These are phyloP conservation scores for Lithophane socia DNA, from an alignment of 2,888 invertebrate genomes.

Conservation along the genomic window DNA sequence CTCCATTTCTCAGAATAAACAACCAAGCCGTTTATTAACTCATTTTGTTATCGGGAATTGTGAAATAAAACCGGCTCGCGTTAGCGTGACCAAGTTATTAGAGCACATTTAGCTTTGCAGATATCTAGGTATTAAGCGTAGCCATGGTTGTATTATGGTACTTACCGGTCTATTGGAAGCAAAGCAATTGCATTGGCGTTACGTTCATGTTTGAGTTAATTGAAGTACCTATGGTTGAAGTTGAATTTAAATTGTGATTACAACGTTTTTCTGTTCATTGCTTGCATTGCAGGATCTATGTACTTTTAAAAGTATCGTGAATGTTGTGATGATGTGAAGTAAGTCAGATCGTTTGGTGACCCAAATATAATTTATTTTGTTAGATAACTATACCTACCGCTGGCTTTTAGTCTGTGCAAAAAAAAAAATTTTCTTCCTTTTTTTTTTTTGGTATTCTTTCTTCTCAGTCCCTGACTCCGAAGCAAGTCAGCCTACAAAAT, in stretches of 20 bases:
- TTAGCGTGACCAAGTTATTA: conserved; percentile 64
- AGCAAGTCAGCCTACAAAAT: neutral
- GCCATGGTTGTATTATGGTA: conserved; percentile 66
- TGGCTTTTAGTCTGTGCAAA: too few species aligned
- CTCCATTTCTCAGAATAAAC: conserved; percentile 41
- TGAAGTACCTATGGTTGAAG: conserved; percentile 16
- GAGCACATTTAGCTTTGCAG: conserved; percentile 38
- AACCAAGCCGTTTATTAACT: conserved; percentile 48
- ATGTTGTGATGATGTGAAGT: neutral
- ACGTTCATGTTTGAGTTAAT: neutral
- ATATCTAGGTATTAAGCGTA: conserved; percentile 42
- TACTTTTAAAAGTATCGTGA: neutral
- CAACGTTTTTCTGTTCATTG: neutral
- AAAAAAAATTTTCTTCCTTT: too few species aligned
- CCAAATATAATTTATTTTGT: neutral
- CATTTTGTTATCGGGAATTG: conserved; percentile 48
- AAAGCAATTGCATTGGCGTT: conserved; percentile 27
- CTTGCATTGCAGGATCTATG: neutral
- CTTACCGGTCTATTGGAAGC: conserved; percentile 56
- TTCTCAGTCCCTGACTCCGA: too few species aligned
- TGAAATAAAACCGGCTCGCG: conserved; percentile 48
- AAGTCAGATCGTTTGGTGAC: neutral
- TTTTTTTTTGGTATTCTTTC: too few species aligned
- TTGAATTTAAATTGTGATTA: neutral
- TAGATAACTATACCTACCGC: neutral